Percentiles rank a stretch among this genome's conserved stretches.
Evolutionary conservation across 1,140 invertebrate genomes (phyloP).

Genomic region (Drosophila tsacasi): DNA sequence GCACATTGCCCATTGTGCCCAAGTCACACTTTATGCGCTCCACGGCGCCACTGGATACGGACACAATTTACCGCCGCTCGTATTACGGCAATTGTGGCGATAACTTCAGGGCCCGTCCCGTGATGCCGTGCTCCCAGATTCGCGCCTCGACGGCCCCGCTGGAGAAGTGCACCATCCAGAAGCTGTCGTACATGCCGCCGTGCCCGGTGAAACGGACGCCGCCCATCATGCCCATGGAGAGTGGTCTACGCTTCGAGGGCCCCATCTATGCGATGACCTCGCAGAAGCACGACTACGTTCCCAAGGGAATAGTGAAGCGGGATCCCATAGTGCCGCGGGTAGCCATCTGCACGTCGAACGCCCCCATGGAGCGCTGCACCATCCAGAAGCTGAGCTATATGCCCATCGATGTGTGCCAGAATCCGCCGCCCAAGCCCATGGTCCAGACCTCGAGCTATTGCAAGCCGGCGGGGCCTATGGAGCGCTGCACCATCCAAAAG

Average conservation of each 20-base stretch:
- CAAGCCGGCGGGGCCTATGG: constrained; percentile 82
- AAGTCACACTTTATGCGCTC: constrained; percentile 86
- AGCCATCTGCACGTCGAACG: constrained; percentile 86
- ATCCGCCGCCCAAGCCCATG: constrained; percentile 84
- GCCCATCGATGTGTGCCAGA: constrained; percentile 85
- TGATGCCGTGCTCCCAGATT: constrained; percentile 82
- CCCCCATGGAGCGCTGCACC: constrained; percentile 86
- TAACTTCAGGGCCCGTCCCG: constrained; percentile 65
- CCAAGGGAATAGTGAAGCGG: constrained; percentile 87
- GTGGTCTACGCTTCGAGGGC: constrained; percentile 86
- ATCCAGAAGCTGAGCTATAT: constrained; percentile 86
- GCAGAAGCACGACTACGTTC: constrained; percentile 90
- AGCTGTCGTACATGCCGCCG: constrained; percentile 86
- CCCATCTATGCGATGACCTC: constrained; percentile 90
- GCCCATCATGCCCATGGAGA: constrained; percentile 73
- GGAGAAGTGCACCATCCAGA: constrained; percentile 86
- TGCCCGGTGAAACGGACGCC: constrained; percentile 83
- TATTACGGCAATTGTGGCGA: constrained; percentile 85
- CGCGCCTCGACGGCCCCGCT: constrained; percentile 82
- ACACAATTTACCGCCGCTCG: constrained; percentile 87
- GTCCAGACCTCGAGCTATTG: constrained; percentile 83
- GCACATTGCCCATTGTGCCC: constrained; percentile 86
- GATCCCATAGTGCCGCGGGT: constrained; percentile 86
- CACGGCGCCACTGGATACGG: constrained; percentile 86
- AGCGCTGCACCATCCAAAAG: constrained; percentile 86